Evolutionary conservation across 2,113 vertebrate genomes (phyloP), one percentile per base, ranked within the genome.

Genomic region (Uropsilus gracilis): DNA sequence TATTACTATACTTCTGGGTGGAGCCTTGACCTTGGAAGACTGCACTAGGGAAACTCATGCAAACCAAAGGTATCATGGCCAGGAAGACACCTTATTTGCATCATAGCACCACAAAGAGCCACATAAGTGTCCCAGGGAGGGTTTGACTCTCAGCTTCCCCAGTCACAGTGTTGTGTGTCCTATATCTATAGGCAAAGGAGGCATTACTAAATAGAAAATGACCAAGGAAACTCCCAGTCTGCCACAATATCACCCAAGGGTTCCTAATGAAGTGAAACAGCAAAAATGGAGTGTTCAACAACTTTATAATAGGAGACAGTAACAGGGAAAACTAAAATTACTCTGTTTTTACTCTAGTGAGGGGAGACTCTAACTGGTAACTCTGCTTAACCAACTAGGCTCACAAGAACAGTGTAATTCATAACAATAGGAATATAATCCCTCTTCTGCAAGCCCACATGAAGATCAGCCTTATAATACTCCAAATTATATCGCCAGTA

Each of bases 71-170:
- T 61, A 46, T 4, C 30, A 3, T 82, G 16, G 86, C 18, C n/a
- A 91, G 73, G 57, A 87, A 63, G 86, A 66, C 34, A 39, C 39
- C 42, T 17, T 57, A 80, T 82, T 73, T 90, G 48, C 83, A 94
- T 20, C 16, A 39, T 50, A 91, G 20, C 94, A 94, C 94, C 94
- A 96, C 87, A 95, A 83, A 95, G 95, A 92, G 57, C 34, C 75
- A 89, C 42, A 37, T 50, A 6, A 6, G 53, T 55, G 53, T 22
- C 20, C 53, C 20, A 22, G 53, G 53, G 53, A 55, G 53, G 53
- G 6, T 20, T 22, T 55, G 53, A 22, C 53, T 20, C 20, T 22
- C 5, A 55, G 53, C 20, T 55, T 7, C 53, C 53, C 20, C 22
- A 55, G 53, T 22, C 53, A 55, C 5, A 55, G 20, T 55, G 53